Evolutionary conservation across 2,888 invertebrate species (phyloP).

Genomic region (Galerucella pusilla): DNA sequence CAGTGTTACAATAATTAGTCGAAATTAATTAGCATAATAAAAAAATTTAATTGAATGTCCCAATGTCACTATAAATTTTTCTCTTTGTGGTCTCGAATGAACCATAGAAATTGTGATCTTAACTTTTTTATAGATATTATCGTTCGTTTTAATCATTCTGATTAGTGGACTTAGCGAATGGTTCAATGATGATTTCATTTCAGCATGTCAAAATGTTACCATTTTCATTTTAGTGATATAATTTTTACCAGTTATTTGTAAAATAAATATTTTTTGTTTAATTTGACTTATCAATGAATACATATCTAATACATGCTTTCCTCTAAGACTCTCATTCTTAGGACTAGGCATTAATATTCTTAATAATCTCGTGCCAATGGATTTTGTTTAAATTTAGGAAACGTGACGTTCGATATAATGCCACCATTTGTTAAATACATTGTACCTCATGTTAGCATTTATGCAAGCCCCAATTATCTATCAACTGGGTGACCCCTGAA

Average conservation of each 20-base stretch:
- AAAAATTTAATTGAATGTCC: slow-evolving; percentile 36
- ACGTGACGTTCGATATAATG: too few relatives aligned
- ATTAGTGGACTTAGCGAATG: slow-evolving; percentile 29
- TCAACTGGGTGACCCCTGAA: too few relatives aligned
- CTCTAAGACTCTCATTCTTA: background rate
- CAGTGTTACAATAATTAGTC: slow-evolving; percentile 39
- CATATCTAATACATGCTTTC: background rate
- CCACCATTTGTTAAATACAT: too few relatives aligned
- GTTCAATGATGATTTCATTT: slow-evolving; percentile 30
- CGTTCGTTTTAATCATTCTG: slow-evolving; percentile 22
- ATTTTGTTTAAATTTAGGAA: too few relatives aligned
- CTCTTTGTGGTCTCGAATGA: slow-evolving; percentile 23
- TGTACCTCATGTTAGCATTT: too few relatives aligned
- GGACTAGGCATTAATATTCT: too few relatives aligned
- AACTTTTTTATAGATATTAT: slow-evolving; percentile 38
- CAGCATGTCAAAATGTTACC: slow-evolving; percentile 29
- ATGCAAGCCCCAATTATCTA: too few relatives aligned
- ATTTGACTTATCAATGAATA: slow-evolving; percentile 1
- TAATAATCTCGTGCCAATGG: too few relatives aligned
- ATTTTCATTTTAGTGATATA: slow-evolving; percentile 35
- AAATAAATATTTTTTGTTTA: slow-evolving; percentile 43
- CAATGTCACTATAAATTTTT: slow-evolving; percentile 33
- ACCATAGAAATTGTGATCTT: slow-evolving; percentile 40
- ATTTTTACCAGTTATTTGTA: slow-evolving; percentile 42
- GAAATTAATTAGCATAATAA: slow-evolving; percentile 37